Percentiles rank a stretch among this genome's conserved stretches.
phyloP scores from a whole-genome alignment of 1,140 invertebrate genomes.

The Spodoptera frugiperda region DNA sequence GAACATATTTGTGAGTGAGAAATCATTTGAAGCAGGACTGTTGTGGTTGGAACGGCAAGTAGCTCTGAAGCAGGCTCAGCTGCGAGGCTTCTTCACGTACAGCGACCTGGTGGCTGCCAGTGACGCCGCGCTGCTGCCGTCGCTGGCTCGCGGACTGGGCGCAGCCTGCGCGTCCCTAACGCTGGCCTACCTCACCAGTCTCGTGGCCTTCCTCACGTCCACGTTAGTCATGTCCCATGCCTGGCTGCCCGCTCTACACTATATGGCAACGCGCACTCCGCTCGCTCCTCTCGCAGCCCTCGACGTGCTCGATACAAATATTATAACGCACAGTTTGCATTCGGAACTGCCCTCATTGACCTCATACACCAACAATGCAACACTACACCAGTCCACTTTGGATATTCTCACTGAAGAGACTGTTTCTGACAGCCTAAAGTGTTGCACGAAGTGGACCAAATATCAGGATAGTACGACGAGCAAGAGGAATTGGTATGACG shows the following conservation, averaged over 20 bases:
- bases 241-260: conserved; percentile 54
- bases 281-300: conserved; percentile 39
- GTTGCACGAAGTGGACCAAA: conserved; percentile 68
- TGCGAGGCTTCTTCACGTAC: conserved; percentile 95
- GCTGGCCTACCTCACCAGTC: conserved; percentile 90
- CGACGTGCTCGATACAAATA: conserved; percentile 45
- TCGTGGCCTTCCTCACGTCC: conserved; percentile 91
- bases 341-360: conserved; percentile 40
- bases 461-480: conserved; percentile 56
- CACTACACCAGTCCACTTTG: conserved; percentile 21
- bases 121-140: conserved; percentile 84
- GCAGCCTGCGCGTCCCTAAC: conserved; percentile 89
- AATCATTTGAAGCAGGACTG: conserved; percentile 90
- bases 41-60: conserved; percentile 90
- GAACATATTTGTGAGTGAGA: conserved; percentile 92
- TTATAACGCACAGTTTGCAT: conserved; percentile 46
- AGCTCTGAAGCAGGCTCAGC: conserved; percentile 90
- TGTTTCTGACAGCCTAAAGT: conserved; percentile 51
- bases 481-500: conserved; percentile 61
- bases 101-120: conserved; percentile 91
- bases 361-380: conserved; percentile 47
- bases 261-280: conserved; percentile 42
- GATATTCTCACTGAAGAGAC: conserved; percentile 48
- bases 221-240: conserved; percentile 88
- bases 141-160: conserved; percentile 83